These are phyloP conservation scores for Trachemys scripta DNA, from an alignment of 2,113 vertebrate species.

Conservation along the genomic window DNA sequence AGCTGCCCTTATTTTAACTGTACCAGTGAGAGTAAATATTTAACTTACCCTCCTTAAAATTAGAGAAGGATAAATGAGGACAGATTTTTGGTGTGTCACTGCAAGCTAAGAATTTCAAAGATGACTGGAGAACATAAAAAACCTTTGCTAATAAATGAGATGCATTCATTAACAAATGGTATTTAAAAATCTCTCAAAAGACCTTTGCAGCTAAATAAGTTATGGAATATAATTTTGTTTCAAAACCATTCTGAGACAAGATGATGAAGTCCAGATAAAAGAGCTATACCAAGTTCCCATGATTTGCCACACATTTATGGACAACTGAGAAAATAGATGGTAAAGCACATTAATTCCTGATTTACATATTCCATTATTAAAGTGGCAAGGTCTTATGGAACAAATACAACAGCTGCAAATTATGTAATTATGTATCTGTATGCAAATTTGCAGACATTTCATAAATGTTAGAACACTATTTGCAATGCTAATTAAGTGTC, in stretches of 20 bases:
- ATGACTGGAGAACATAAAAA: constrained; percentile 26
- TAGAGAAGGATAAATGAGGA: constrained; percentile 20
- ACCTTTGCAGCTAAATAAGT: constrained; percentile 11
- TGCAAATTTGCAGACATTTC: constrained; percentile 84
- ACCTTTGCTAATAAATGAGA: constrained; percentile 8
- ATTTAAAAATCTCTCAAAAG: constrained; percentile 62
- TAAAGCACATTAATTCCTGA: constrained; percentile 72
- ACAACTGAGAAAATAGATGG: constrained; percentile 49
- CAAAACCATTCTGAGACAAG: constrained; percentile 24
- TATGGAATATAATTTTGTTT: background rate
- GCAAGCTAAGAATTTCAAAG: constrained; percentile 38
- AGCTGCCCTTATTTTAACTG: background rate
- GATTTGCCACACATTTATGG: constrained; percentile 64
- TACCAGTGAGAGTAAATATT: constrained; percentile 35
- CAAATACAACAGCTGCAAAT: constrained; percentile 86
- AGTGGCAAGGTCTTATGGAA: constrained; percentile 80
- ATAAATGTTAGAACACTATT: constrained; percentile 83
- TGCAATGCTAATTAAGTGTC: constrained; percentile 85
- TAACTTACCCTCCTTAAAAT: constrained; percentile 28
- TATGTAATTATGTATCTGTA: constrained; percentile 86
- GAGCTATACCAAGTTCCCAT: background rate
- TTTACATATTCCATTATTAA: constrained; percentile 82
- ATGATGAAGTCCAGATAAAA: constrained; percentile 53
- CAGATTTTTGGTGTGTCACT: constrained; percentile 7
- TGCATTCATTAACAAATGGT: constrained; percentile 20